Evolutionary conservation across 2,888 invertebrate species (phyloP).

Genomic region (Nudaria mundana): DNA sequence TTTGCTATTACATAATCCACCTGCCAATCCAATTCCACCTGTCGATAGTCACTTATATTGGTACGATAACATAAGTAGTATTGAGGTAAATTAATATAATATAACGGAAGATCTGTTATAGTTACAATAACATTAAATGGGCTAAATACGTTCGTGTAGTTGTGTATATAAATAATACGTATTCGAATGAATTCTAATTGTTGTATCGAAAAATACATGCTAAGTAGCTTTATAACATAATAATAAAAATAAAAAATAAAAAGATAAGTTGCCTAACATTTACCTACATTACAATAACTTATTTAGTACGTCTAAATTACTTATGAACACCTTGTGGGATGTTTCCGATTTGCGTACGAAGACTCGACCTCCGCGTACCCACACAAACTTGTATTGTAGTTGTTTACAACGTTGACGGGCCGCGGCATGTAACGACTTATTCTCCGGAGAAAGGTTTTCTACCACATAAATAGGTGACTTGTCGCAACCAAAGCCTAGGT

Average conservation of each 20-base stretch:
- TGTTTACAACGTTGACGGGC: not conserved
- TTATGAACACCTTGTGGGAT: not conserved
- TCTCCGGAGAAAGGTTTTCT: not conserved
- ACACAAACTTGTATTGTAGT: not conserved
- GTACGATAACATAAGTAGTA: too few relatives aligned
- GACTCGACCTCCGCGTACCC: not conserved
- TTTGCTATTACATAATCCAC: too few relatives aligned
- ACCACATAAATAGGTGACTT: not conserved
- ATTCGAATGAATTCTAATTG: not conserved
- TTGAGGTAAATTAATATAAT: too few relatives aligned
- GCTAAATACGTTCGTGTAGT: too few relatives aligned
- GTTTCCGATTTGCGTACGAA: not conserved
- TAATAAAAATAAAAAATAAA: not conserved
- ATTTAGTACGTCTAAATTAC: not conserved
- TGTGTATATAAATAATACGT: too few relatives aligned
- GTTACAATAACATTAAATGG: too few relatives aligned
- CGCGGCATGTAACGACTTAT: conserved; percentile 1
- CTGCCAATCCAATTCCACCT: too few relatives aligned
- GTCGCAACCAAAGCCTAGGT: not conserved
- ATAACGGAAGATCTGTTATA: too few relatives aligned
- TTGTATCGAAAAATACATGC: not conserved
- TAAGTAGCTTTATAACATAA: not conserved
- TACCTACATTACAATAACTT: not conserved
- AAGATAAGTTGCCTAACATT: too few relatives aligned
- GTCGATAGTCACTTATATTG: too few relatives aligned